Base-by-base conservation (phyloP, 2,797 vertebrate species). In the Danionella dracula region DNA sequence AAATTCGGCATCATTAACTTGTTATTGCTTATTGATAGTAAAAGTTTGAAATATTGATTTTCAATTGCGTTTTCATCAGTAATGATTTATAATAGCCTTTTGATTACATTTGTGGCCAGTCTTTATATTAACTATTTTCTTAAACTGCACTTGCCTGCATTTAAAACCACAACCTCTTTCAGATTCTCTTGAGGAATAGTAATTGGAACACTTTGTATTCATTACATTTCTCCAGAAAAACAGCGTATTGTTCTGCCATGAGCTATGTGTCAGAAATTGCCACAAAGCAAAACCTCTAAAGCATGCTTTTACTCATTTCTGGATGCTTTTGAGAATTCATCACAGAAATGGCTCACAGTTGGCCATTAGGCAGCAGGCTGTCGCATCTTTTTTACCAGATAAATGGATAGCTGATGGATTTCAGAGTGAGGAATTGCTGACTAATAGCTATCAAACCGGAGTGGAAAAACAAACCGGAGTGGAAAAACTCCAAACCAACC, bases 391-490 rank as follows among this genome's bases (percentile, higher is more conserved):
- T 51, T n/a, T n/a, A 41, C 9, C 9, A 64, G 70, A 76, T 59
- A 76, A 78, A 78, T 76, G 75, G 72, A 74, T 49, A 51, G 31
- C 31, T 76, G 72, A 78, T 80, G 77, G 76, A 74, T 79, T 66
- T 78, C 68, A 35, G 10, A 62, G 67, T 45, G 64, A 53, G 56
- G 64, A 76, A 75, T 51, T 61, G 75, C 73, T 73, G 70, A 74
- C 73, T 72, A 71, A 66, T 72, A 63, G 54, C 70, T 61, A 77
- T 79, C 63, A 67, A n/a, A n/a, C n/a, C n/a, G n/a, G n/a, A n/a
- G n/a, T n/a, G n/a, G n/a, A n/a, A 72, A 66, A 78, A 76, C 71
- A 76, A 77, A 70, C 63, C 37, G 1, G 61, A 74, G 68, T 50
- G 71, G 70, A 74, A 27, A 81, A 74, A 68, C 16, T 63, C 73